Percentiles rank a stretch among this genome's conserved stretches.
Evolutionary conservation across 2,888 invertebrate species (phyloP).

Genomic region (Apeira syringaria): DNA sequence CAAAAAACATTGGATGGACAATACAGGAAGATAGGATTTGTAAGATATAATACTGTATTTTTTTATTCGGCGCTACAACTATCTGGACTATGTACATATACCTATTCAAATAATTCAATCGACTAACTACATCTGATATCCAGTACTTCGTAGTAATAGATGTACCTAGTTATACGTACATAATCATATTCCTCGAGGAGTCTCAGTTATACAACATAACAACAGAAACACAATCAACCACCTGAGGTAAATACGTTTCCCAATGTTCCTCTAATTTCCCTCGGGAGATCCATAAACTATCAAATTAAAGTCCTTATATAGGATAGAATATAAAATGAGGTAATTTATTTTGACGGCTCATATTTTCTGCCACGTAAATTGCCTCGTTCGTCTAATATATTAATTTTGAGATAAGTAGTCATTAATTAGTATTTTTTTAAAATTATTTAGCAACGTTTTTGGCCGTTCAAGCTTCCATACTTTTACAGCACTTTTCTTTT

Average conservation of each 20-base stretch:
- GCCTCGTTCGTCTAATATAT: constrained; percentile 31
- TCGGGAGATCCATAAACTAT: constrained; percentile 32
- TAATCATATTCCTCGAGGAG: constrained; percentile 12
- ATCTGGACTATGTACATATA: too few relatives aligned
- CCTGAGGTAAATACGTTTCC: constrained; percentile 26
- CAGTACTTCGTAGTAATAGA: too few relatives aligned
- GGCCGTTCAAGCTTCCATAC: constrained; percentile 22
- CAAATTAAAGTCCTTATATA: constrained; percentile 27
- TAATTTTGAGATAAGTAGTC: constrained; percentile 35
- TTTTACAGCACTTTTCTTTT: too few relatives aligned
- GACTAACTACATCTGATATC: too few relatives aligned
- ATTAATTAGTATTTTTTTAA: constrained; percentile 39
- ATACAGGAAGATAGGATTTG: too few relatives aligned
- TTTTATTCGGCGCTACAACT: too few relatives aligned
- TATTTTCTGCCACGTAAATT: constrained; percentile 20
- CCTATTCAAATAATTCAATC: too few relatives aligned
- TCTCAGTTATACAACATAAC: constrained; percentile 21
- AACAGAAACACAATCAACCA: constrained; percentile 30
- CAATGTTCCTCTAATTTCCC: constrained; percentile 46
- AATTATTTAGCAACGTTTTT: constrained; percentile 23
- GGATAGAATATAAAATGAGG: constrained; percentile 20
- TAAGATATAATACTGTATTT: too few relatives aligned
- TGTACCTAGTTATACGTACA: too few relatives aligned
- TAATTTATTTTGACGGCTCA: constrained; percentile 21
- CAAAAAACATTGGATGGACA: too few relatives aligned